phyloP scores from a whole-genome alignment of 2,113 vertebrate genomes.

The Empidonax alnorum region DNA sequence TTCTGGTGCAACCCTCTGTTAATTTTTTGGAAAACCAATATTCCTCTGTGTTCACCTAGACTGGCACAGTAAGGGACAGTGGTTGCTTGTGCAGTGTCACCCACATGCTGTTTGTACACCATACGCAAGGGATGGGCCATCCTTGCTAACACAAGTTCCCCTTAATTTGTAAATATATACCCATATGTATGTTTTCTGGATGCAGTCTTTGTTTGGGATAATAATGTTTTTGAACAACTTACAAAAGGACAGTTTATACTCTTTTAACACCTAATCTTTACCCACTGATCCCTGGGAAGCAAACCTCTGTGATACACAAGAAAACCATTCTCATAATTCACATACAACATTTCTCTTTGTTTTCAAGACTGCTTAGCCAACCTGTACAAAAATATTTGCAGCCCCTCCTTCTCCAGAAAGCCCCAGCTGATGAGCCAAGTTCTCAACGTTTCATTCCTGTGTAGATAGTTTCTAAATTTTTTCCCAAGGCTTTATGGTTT shows the following conservation, averaged over 20 bases:
- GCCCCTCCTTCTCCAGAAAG: constrained; percentile 54
- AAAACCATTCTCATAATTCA: constrained; percentile 37
- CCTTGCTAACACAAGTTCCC: background rate
- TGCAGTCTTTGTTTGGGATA: background rate
- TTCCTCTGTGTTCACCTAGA: background rate
- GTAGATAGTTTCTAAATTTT: constrained; percentile 76
- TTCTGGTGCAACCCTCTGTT: background rate
- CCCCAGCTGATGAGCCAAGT: constrained; percentile 68
- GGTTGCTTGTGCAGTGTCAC: background rate
- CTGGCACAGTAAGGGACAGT: rapidly evolving
- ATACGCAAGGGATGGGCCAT: background rate
- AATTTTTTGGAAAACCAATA: background rate
- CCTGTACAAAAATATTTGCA: constrained; percentile 60
- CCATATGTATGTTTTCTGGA: background rate
- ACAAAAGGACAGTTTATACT: background rate
- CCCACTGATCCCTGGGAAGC: background rate
- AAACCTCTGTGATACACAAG: background rate
- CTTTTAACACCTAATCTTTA: background rate
- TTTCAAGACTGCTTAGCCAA: background rate
- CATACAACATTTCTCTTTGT: constrained; percentile 31
- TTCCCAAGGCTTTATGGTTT: constrained; percentile 77
- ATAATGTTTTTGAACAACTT: background rate
- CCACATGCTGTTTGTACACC: rapidly evolving
- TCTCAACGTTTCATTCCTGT: constrained; percentile 78
- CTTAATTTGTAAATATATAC: background rate